Base-by-base conservation (phyloP, 1,140 invertebrate genomes). In the Leptestheria dahalacensis region DNA sequence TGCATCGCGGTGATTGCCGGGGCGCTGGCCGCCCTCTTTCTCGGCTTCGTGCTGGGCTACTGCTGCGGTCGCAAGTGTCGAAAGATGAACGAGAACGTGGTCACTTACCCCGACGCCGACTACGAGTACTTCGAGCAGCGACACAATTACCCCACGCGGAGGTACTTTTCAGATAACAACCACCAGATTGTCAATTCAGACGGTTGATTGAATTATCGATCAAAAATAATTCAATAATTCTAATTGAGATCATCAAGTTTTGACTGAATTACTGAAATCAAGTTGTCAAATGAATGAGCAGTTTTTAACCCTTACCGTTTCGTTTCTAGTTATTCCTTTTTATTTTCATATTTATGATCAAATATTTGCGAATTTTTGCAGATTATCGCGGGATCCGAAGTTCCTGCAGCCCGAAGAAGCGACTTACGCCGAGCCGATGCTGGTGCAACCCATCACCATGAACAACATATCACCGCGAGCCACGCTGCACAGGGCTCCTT, bases 121-220 rank as follows among this genome's bases (percentile, higher is more conserved):
- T 91, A 91, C 68, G 87, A 91, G 69, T 91, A 91, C 70, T 91
- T 90, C 67, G 88, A 91, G 70, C 88, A 91, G 69, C 77, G 70
- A 54, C 69, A 60, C n/a, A 60, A 60, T 52, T 51, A 50, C 21
- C 53, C 28, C 59, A 50, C 41, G 15, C 26, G 26, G 23, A 51
- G 61, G 47, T 51, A 62, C 15, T 41, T 15, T 15, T 15, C 15
- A 15, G 15, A 41, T 15, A n/a, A n/a, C n/a, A n/a, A n/a, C n/a
- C n/a, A n/a, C n/a, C n/a, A n/a, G n/a, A n/a, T n/a, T n/a, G n/a
- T n/a, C n/a, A n/a, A n/a, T n/a, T n/a, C n/a, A n/a, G n/a, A n/a
- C n/a, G n/a, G n/a, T n/a, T 41, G 6, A 41, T 41, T 41, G 33
- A 41, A 15, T 41, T 15, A n/a, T n/a, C n/a, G n/a, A n/a, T 41